Evolutionary conservation across 2,113 vertebrate genomes (phyloP).

Genomic region (Macaca fascicularis): T2T-MFA8v1.1 NC_088387.1:121728501-121729000

Average conservation of each 20-base stretch:
- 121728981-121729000: fast-evolving
- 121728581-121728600: not conserved
- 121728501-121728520: not conserved
- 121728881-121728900: not conserved
- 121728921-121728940: not conserved
- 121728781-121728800: not conserved
- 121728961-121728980: fast-evolving
- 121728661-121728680: not conserved
- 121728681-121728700: not conserved
- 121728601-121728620: not conserved
- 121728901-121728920: not conserved
- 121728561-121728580: not conserved
- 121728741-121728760: not conserved
- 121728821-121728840: too few relatives aligned
- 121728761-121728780: not conserved
- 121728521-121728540: not conserved
- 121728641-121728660: too few relatives aligned
- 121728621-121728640: too few relatives aligned
- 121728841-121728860: not conserved
- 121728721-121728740: not conserved
- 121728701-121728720: not conserved
- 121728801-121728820: not conserved
- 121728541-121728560: too few relatives aligned
- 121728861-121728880: not conserved
- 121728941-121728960: not conserved